Evolutionary conservation across 2,797 vertebrate genomes (phyloP).

Genomic region (Gila robusta): DNA sequence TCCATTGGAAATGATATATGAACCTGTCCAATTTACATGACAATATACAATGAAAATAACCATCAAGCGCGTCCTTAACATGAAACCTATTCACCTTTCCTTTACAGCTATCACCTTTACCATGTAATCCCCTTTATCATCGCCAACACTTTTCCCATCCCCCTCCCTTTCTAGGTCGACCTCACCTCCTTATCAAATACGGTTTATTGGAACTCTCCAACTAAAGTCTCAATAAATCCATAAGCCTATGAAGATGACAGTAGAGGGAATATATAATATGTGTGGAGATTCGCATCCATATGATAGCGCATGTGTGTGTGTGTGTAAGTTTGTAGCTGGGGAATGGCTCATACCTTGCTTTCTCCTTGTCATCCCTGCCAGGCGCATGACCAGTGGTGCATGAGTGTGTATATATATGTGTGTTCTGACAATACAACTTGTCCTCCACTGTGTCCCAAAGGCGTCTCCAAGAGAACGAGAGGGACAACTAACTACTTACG

Average conservation of each 20-base stretch:
- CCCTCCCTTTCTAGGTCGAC: slow-evolving; percentile 5
- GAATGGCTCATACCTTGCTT: slow-evolving; percentile 75
- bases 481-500: slow-evolving; percentile 48
- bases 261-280: slow-evolving; percentile 31
- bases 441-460: slow-evolving; percentile 57
- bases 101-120: slow-evolving; percentile 27
- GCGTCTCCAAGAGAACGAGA: slow-evolving; percentile 16
- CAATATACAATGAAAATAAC: slow-evolving; percentile 34
- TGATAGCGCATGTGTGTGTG: slow-evolving; percentile 24
- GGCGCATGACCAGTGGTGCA: slow-evolving; percentile 54
- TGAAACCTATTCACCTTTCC: slow-evolving; percentile 35
- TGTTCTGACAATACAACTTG: slow-evolving; percentile 38
- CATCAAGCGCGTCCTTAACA: slow-evolving; percentile 33
- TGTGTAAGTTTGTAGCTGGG: slow-evolving; percentile 69
- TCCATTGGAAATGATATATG: slow-evolving; percentile 29
- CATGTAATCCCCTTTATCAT: slow-evolving; percentile 46
- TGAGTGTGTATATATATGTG: slow-evolving; percentile 52
- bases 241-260: slow-evolving; percentile 40
- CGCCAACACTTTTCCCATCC: slow-evolving; percentile 14
- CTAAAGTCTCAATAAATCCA: slow-evolving; percentile 42
- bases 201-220: slow-evolving; percentile 31
- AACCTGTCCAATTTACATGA: slow-evolving; percentile 33
- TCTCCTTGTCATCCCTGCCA: slow-evolving; percentile 71
- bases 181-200: slow-evolving; percentile 28
- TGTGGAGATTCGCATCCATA: slow-evolving; percentile 7